Percentiles rank a stretch among this genome's conserved stretches.
These are phyloP conservation scores for Ormyrus thymus DNA, from an alignment of 2,888 invertebrate genomes.

Conservation along the genomic window DNA sequence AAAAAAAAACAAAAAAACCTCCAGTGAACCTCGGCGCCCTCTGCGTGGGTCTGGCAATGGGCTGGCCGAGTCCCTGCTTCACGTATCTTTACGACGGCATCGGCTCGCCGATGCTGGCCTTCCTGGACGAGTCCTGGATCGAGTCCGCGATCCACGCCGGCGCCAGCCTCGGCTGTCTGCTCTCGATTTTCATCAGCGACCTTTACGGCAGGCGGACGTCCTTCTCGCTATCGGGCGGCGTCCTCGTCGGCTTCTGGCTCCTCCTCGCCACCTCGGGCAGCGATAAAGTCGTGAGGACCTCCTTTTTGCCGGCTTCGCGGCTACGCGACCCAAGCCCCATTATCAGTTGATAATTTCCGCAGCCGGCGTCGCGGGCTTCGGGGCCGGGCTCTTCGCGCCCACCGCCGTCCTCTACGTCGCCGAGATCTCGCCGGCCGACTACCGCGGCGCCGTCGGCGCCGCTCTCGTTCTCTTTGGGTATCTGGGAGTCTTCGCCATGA, in stretches of 20 bases:
- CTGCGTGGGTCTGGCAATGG: slow-evolving; percentile 60
- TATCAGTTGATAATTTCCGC: slow-evolving; percentile 57
- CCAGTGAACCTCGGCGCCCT: slow-evolving; percentile 61
- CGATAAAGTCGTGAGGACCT: slow-evolving; percentile 38
- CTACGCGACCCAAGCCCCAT: background rate
- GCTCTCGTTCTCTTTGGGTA: slow-evolving; percentile 56
- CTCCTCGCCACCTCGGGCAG: slow-evolving; percentile 12
- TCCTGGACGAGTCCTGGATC: slow-evolving; percentile 38
- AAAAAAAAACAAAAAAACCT: no score
- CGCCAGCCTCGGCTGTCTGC: slow-evolving; percentile 59
- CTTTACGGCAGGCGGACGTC: slow-evolving; percentile 57
- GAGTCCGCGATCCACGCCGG: slow-evolving; percentile 57
- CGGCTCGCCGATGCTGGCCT: background rate
- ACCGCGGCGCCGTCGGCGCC: slow-evolving; percentile 56
- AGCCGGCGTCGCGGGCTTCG: slow-evolving; percentile 59
- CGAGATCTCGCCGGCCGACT: slow-evolving; percentile 58
- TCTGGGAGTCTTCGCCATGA: slow-evolving; percentile 57
- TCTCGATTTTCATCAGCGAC: slow-evolving; percentile 60
- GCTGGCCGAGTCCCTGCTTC: slow-evolving; percentile 58
- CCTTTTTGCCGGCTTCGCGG: background rate
- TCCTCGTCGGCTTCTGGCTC: slow-evolving; percentile 48
- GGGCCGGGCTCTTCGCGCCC: slow-evolving; percentile 58
- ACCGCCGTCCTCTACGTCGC: slow-evolving; percentile 60
- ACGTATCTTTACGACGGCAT: slow-evolving; percentile 25
- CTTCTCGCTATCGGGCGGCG: slow-evolving; percentile 57